Percentiles rank a stretch among this genome's conserved stretches.
Evolutionary conservation across 2,888 invertebrate species (phyloP).

Genomic region (Candidula unifasciata): DNA sequence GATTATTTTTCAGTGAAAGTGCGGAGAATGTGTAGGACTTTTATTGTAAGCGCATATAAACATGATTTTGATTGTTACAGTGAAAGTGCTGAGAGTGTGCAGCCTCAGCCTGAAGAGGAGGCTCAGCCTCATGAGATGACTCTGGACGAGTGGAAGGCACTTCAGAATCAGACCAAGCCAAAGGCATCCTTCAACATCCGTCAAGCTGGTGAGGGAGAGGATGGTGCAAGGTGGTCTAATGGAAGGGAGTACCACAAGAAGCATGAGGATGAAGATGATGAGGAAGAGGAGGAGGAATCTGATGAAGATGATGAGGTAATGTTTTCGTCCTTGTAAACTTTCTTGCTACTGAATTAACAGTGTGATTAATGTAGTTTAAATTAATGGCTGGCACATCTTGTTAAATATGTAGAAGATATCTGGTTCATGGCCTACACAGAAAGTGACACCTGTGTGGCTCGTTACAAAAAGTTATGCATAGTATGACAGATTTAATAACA

Average conservation of each 20-base stretch:
- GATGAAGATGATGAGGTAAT: conserved; percentile 59
- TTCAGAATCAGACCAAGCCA: conserved; percentile 85
- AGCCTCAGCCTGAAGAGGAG: conserved; percentile 79
- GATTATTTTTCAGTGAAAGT: no score
- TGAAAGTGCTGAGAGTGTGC: conserved; percentile 63
- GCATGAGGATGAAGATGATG: conserved; percentile 79
- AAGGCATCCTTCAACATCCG: conserved; percentile 94
- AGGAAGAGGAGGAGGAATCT: conserved; percentile 81
- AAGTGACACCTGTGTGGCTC: no score
- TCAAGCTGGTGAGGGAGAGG: conserved; percentile 94
- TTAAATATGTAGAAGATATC: no score
- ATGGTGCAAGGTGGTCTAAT: conserved; percentile 85
- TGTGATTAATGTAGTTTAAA: no score
- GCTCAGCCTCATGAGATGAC: conserved; percentile 92
- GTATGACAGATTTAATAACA: no score
- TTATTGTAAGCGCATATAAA: no score
- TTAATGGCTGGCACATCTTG: no score
- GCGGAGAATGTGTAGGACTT: no score
- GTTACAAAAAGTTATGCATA: no score
- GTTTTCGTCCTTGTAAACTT: background rate
- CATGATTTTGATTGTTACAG: conserved; percentile 55
- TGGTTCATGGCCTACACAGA: no score
- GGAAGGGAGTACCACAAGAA: conserved; percentile 82
- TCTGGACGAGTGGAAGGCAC: conserved; percentile 94
- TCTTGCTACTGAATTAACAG: no score